Base-by-base conservation (phyloP, 2,888 invertebrate species). In the Cantharis rustica region DNA sequence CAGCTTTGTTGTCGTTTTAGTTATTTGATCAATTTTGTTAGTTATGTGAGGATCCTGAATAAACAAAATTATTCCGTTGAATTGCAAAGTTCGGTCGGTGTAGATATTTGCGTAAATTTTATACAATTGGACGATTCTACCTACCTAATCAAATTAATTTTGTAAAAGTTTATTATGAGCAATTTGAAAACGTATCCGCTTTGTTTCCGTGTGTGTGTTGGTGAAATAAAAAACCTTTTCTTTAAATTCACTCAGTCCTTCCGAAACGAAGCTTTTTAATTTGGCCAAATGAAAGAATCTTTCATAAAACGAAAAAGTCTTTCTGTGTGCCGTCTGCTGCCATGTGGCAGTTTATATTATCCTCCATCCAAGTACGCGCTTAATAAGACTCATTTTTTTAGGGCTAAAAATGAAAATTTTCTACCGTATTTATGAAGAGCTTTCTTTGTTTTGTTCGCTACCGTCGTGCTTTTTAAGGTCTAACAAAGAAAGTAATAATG, bases 221-320 rank as follows among this genome's bases (percentile, higher is more conserved):
- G 31, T 4, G 13, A 5, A 13, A 31, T 31, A 31, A 31, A 31
- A 31, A 31, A 31, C 13, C 31, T 31, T 31, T 31, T 13, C 31
- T 31, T 31, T 31, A 31, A 31, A 31, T 31, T 31, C 13, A 31
- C 31, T 31, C 13, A 31, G 31, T n/a, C 31, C 31, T 64, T 16
- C n/a, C 31, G 31, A 68, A 75, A 71, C 16, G 75, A 63, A 64
- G 31, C 72, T 61, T 72, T 75, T 75, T 75, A 75, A 75, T 75
- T 75, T 75, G 75, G 69, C 75, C 72, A 72, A 75, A 75, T 72
- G 72, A 72, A 75, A 75, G 72, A 72, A 75, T 72, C 75, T 66
- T 71, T 72, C 72, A 69, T 75, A 75, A 75, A 72, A 72, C 71
- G 71, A 27, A 27, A 69, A 26, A 72, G 26, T 75, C 72, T 31